Evolutionary conservation across 2,797 vertebrate species (phyloP).

Genomic region (Lagocephalus sceleratus): DNA sequence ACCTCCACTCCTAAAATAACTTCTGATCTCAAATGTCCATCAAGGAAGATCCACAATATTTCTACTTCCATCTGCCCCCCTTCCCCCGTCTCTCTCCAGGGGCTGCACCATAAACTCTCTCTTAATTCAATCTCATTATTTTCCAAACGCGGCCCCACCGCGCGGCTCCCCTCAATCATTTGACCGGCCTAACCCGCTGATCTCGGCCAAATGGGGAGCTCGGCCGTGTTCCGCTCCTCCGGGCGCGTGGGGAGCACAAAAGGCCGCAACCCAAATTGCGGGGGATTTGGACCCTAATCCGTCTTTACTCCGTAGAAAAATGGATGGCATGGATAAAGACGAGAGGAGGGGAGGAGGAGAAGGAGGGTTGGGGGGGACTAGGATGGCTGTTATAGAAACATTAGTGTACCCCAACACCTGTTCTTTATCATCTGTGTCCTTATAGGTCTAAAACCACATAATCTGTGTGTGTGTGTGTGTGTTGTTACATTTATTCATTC

Average conservation of each 20-base stretch:
- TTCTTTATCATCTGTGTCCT: slow-evolving; percentile 49
- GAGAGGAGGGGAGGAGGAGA: slow-evolving; percentile 17
- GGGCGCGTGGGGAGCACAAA: slow-evolving; percentile 43
- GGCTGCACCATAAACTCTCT: slow-evolving; percentile 54
- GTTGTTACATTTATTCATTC: too few relatives aligned
- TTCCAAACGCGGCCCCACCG: slow-evolving; percentile 54
- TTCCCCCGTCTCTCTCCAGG: slow-evolving; percentile 10
- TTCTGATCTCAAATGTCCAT: not conserved
- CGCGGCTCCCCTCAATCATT: slow-evolving; percentile 55
- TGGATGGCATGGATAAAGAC: slow-evolving; percentile 54
- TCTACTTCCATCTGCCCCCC: not conserved
- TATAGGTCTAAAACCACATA: slow-evolving; percentile 20
- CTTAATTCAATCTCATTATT: slow-evolving; percentile 71
- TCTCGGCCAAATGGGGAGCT: slow-evolving; percentile 63
- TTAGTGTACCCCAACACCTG: slow-evolving; percentile 55
- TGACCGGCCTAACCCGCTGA: slow-evolving; percentile 65
- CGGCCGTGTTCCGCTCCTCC: slow-evolving; percentile 26
- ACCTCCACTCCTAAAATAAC: too few relatives aligned
- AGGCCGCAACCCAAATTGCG: slow-evolving; percentile 63
- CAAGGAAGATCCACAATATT: not conserved
- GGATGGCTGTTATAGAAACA: slow-evolving; percentile 44
- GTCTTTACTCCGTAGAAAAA: slow-evolving; percentile 62
- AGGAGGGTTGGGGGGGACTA: slow-evolving; percentile 25
- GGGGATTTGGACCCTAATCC: slow-evolving; percentile 71
- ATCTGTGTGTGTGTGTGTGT: slow-evolving; percentile 15